Evolutionary conservation across 2,888 invertebrate genomes (phyloP), one percentile per base, ranked within the genome.

Genomic region (Pyrgus malvae): DNA sequence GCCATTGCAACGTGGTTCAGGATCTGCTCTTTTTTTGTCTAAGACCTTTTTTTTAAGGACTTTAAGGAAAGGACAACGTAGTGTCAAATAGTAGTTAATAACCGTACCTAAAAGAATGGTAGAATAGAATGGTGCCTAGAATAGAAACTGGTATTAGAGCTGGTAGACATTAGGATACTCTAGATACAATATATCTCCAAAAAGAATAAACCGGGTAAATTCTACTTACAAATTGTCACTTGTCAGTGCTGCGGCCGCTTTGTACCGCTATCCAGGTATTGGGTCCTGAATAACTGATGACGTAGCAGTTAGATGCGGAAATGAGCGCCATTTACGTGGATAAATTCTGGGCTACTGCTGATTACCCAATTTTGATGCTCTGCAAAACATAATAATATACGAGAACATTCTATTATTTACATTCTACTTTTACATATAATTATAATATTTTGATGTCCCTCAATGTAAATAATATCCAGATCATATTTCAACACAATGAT

Each of bases 251-350:
- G 53, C 45, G 45, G 53, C 40, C 45, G 38, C 45, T 53, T 45
- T 40, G 53, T 31, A 37, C 45, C 11, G 37, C 17, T 38, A 53
- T 53, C 31, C 53, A 40, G 42, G 38, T 23, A 17, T 44, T 53
- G 23, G 35, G 8, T 42, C 14, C 53, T 29, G 53, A 53, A 53
- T 45, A 53, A 40, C 53, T 14, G 29, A 53, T 53, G 53, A 45
- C 45, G 23, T 45, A 38, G 51, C 38, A 50, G 33, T 38, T 51
- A 29, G 19, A 37, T 12, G 25, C 25, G 51, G 51, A 51, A 51
- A 51, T 51, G 35, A 51, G 17, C 21, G 12, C 27, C 37, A 44
- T 44, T 51, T 44, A 44, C 16, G 12, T 11, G 44, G 27, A 42
- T 51, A 46, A 46, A 46, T 21, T 14, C 21, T 46, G 11, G 33